Conservation (phyloP, 2,888 invertebrate genomes). For the Drosophila merina region DNA sequence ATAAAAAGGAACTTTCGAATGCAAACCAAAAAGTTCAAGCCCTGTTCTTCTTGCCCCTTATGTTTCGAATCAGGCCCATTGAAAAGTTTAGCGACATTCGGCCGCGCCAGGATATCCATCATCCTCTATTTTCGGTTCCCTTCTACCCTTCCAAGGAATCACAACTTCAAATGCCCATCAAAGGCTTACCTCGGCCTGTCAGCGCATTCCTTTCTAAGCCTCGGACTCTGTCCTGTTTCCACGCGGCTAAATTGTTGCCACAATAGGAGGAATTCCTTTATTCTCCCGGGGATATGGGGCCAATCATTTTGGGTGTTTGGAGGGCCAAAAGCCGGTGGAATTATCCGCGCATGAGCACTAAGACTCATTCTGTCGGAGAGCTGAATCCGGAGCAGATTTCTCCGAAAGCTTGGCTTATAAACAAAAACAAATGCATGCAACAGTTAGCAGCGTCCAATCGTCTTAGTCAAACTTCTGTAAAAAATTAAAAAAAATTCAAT, state of each 20-base stretch:
- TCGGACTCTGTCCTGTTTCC: constrained; percentile 37
- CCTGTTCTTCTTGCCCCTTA: constrained; percentile 10
- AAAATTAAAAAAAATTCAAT: no score
- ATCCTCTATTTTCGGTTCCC: background rate
- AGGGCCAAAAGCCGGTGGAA: constrained; percentile 18
- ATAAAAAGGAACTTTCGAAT: constrained; percentile 38
- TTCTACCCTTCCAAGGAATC: constrained; percentile 4
- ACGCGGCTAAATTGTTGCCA: constrained; percentile 34
- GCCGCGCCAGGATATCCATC: constrained; percentile 22
- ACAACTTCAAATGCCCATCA: constrained; percentile 26
- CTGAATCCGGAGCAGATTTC: constrained; percentile 2
- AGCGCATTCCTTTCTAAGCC: constrained; percentile 37
- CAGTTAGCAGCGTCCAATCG: constrained; percentile 54
- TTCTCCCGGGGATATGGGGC: constrained; percentile 1
- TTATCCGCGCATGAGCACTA: constrained; percentile 59
- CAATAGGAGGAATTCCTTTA: constrained; percentile 32
- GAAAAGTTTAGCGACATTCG: constrained; percentile 33
- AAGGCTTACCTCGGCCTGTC: constrained; percentile 33
- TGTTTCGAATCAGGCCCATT: constrained; percentile 34
- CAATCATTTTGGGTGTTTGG: background rate
- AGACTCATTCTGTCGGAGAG: constrained; percentile 7
- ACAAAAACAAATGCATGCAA: constrained; percentile 63
- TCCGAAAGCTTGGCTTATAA: constrained; percentile 25
- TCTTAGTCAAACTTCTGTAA: no score
- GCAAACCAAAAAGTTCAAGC: constrained; percentile 20